These are phyloP conservation scores for Callorhinus ursinus DNA, from an alignment of 2,113 vertebrate species.

Conservation along the genomic window DNA sequence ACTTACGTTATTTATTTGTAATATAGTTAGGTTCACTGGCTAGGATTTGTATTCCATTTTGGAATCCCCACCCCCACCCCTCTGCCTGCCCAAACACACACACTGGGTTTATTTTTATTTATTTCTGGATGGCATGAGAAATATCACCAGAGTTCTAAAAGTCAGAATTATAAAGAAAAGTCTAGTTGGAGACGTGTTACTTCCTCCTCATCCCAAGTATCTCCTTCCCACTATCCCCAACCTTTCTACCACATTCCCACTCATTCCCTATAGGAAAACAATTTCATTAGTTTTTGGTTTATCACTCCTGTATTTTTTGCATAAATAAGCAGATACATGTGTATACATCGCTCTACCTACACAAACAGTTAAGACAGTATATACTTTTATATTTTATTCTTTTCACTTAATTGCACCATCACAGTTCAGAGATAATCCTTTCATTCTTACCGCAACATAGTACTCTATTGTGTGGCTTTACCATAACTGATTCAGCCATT, in stretches of 20 bases:
- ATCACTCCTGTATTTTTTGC: background rate
- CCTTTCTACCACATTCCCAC: background rate
- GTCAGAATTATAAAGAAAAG: background rate
- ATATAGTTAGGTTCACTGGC: background rate
- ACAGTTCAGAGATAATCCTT: background rate
- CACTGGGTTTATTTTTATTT: background rate
- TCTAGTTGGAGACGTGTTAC: background rate
- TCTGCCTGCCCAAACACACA: background rate
- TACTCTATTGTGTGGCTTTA: background rate
- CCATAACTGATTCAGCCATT: background rate
- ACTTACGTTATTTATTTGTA: background rate
- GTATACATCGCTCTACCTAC: background rate
- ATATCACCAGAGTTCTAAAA: background rate
- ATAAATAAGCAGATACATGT: background rate
- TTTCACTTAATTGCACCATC: background rate
- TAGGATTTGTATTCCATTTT: background rate
- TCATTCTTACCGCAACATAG: background rate
- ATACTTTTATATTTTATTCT: background rate
- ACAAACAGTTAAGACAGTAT: background rate
- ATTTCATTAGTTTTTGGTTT: background rate
- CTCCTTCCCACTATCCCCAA: background rate
- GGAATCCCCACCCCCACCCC: background rate
- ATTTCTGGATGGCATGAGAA: background rate
- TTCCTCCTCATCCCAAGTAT: background rate
- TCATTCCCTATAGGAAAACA: background rate